Evolutionary conservation across 2,888 invertebrate genomes (phyloP), one percentile per base, ranked within the genome.

Genomic region (Toxonevra muliebris): DNA sequence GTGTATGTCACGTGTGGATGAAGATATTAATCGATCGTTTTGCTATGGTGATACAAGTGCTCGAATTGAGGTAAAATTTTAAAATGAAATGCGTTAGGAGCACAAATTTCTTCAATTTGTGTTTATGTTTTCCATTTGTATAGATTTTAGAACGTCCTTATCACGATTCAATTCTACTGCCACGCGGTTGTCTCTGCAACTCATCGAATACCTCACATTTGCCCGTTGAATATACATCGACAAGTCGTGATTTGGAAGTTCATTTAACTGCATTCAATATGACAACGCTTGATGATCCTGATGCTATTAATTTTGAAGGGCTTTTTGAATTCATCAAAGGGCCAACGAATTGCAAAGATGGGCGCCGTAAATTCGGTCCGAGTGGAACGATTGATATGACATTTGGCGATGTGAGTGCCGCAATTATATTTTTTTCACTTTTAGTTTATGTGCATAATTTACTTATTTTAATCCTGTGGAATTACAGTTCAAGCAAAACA

Each of bases 221-320:
- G 69, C 91, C 91, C 13, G 92, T 93, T 80, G 92, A 92, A 74
- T 92, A 93, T 81, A 90, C 91, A 48, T 94, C 94, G 11, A 89
- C 90, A 13, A 89, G 92, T 62, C 90, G 91, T 74, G 89, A 93
- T 45, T 90, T 94, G 13, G 94, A 95, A 81, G 87, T 96, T 48
- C 90, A 92, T 77, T 95, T 96, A 79, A 91, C 91, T 74, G 92
- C 95, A 15, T 88, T 89, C 66, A 91, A 92, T 76, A 95, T 97
- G 96, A 90, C 92, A 71, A 90, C 94, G 1, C 87, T 92, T 17
- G 94, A 96, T 79, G 94, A 96, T 87, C 94, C 94, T 82, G 90
- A 93, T 68, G 91, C 92, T 59, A 89, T 95, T 74, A 92, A 91
- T 79, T 94, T 96, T 83, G 94, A 95, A 82, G 95, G 92, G 8